Conservation (phyloP, 2,888 invertebrate species). For the Prenolepis imparis region DNA sequence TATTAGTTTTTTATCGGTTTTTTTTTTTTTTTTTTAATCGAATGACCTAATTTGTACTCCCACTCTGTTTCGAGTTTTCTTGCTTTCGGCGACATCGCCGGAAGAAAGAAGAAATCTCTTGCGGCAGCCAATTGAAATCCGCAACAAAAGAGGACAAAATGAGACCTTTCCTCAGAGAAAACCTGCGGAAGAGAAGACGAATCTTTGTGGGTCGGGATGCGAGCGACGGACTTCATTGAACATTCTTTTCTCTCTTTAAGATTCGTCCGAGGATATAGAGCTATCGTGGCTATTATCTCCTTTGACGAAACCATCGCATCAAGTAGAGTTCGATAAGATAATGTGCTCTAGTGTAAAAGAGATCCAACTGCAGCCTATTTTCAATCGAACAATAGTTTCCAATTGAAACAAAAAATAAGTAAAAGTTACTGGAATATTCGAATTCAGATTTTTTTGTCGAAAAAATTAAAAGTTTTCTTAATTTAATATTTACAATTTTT, state of each 20-base stretch:
- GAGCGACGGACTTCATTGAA: conserved; percentile 64
- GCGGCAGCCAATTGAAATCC: conserved; percentile 72
- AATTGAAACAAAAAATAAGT: not conserved
- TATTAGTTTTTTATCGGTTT: not conserved
- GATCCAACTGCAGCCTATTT: conserved; percentile 22
- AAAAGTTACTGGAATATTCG: not conserved
- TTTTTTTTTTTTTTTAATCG: conserved; percentile 65
- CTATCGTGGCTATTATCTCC: conserved; percentile 33
- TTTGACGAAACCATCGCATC: not conserved
- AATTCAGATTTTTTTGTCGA: not conserved
- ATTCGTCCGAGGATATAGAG: conserved; percentile 13
- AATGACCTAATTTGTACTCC: conserved; percentile 66
- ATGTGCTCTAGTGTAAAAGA: conserved; percentile 21
- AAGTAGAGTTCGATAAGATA: conserved; percentile 17
- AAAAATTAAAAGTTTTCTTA: not conserved
- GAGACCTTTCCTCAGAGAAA: conserved; percentile 49
- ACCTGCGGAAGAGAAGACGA: conserved; percentile 21
- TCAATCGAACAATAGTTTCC: not conserved
- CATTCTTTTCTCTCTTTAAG: conserved; percentile 36
- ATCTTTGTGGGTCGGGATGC: conserved; percentile 65
- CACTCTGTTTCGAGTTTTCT: conserved; percentile 36
- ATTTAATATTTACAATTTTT: not conserved
- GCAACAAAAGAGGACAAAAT: conserved; percentile 69
- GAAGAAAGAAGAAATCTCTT: conserved; percentile 52
- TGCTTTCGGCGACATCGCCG: conserved; percentile 34